Evolutionary conservation across 2,888 invertebrate genomes (phyloP), one percentile per base, ranked within the genome.

Genomic region (Bimastos eiseni): DNA sequence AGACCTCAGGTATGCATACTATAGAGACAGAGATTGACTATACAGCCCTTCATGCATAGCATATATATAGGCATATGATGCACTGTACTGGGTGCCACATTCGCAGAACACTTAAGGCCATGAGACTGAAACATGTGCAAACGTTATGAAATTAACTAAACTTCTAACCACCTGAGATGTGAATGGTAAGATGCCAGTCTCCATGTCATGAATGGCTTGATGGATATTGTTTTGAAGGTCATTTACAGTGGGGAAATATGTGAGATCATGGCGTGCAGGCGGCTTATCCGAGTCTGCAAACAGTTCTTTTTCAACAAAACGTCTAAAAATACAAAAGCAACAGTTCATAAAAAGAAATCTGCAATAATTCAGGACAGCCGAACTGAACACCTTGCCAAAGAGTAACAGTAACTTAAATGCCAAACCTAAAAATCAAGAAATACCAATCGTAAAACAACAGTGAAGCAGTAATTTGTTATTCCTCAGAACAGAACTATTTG

Each of bases 221-320:
- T 95, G 95, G 38, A 95, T 94, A 91, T 95, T 94, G 92, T 95
- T 95, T 92, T 95, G 95, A n/a, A 95, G 93, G 91, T 95, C 95
- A 89, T 95, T 94, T 34, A 95, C 94, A 4, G 95, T 95, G 5
- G 95, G 95, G 91, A 94, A 95, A 91, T 93, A 93, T 17, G 93
- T 94, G 83, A 95, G 93, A 92, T 95, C 94, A 92, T 95, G 95
- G 83, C 94, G 92, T 91, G 94, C 94, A 36, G 93, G 93, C 70
- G 92, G 83, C 33, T 91, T 38, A 17, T 92, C 92, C 34, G 90
- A 91, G 90, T 13, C 83, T 17, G 91, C 91, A 91, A 93, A 93
- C 89, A 94, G 86, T 89, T 93, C 93, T 70, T 92, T 92, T 86
- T 94, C 93, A 41, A 95, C 95, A 93, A 93, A 95, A 90, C 92